phyloP scores from a whole-genome alignment of 2,113 vertebrate genomes.

The Sinocyclocheilus grahami region DNA sequence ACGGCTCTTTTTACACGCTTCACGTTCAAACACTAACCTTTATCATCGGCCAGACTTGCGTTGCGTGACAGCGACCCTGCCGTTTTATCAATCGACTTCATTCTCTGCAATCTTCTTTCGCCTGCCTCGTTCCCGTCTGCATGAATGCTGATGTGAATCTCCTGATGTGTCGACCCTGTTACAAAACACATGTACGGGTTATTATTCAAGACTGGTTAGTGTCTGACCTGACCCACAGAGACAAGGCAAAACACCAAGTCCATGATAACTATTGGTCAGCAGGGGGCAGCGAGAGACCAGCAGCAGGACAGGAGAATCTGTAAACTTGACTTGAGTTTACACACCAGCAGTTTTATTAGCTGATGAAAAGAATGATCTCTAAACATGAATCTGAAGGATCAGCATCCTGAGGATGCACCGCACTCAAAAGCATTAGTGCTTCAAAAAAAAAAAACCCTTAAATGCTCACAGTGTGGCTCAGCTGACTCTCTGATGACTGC shows the following conservation, averaged over 20 bases:
- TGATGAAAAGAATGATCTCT: no score
- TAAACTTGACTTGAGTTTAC: no score
- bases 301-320: no score
- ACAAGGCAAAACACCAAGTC: no score
- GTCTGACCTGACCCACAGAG: background rate
- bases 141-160: slow-evolving; percentile 58
- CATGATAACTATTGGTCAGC: slow-evolving; percentile 41
- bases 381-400: no score
- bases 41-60: background rate
- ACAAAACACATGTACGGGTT: background rate
- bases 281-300: slow-evolving; percentile 63
- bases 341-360: background rate
- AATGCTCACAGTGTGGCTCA: no score
- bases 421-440: no score
- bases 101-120: slow-evolving; percentile 71
- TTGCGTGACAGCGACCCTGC: background rate
- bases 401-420: no score
- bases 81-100: slow-evolving; percentile 73
- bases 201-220: background rate
- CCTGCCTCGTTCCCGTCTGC: slow-evolving; percentile 59
- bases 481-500: no score
- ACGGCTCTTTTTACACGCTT: background rate
- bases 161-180: slow-evolving; percentile 75
- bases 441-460: no score
- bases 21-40: background rate